Evolutionary conservation across 2,113 vertebrate genomes (phyloP), one percentile per base, ranked within the genome.

Genomic region (Benitochromis conjunctus): DNA sequence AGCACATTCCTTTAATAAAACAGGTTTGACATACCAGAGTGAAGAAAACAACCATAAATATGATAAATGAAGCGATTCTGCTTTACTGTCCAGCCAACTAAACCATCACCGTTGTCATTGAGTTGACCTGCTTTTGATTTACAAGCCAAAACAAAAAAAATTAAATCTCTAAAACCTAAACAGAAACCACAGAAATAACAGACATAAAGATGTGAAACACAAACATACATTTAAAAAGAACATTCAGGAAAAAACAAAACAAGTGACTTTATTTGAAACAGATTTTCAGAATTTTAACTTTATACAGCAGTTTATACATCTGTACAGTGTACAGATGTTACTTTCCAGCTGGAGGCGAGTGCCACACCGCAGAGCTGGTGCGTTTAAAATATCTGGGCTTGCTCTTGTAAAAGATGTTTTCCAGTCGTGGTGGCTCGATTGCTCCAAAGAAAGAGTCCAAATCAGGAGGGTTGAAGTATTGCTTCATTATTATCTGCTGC

Each of bases 331-430:
- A 88, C 79, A 88, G 79, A 81, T 16, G 14, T 87, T 83, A 94
- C 56, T 94, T 94, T 21, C 88, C 87, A 9, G 88, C 43, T 7
- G 98, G 98, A 0, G 98, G 97, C 0, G 98, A 99, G 84, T 97
- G 95, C 98, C 98, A 99, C 5, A 98, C 97, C 0, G 99, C 98
- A 0, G 98, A 99, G 93, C 98, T 99, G 1, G 99, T 99, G 43
- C 98, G 97, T 89, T 99, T 99, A 81, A 98, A 97, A 92, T 98
- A 99, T 2, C 98, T 97, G 1, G 99, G 97, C 57, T 99, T 99
- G 93, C 89, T 98, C 94, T 98, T 98, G 90, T 96, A 96, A 89
- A 99, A 99, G 56, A 99, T 98, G 34, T 96, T 88, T 89, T 99
- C 97, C 85, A 99, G 94, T 58, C 85, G 96, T 1, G 97, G 97